phyloP scores from a whole-genome alignment of 2,797 vertebrate species.

The Alauda arvensis region DNA sequence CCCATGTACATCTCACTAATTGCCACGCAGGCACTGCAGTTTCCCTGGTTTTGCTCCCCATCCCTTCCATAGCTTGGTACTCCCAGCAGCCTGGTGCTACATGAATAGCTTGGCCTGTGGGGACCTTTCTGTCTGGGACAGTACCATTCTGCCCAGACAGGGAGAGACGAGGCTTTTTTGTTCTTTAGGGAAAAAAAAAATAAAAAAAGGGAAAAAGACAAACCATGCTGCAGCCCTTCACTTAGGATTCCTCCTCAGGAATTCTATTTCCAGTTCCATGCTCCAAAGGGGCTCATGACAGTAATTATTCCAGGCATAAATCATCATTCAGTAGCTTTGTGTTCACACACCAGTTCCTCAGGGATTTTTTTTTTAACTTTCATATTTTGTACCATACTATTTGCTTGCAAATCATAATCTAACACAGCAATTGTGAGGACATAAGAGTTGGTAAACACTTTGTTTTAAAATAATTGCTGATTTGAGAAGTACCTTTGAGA shows the following conservation, averaged over 20 bases:
- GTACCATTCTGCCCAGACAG: conserved; percentile 75
- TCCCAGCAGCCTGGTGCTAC: conserved; percentile 24
- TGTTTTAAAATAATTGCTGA: conserved; percentile 5
- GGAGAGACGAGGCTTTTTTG: conserved; percentile 51
- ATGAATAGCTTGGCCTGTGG: conserved; percentile 58
- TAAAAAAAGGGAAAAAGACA: not conserved
- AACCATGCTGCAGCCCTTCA: not conserved
- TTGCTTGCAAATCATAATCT: conserved; percentile 9
- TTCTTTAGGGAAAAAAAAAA: not conserved
- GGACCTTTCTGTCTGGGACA: conserved; percentile 74
- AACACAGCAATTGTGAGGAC: not conserved
- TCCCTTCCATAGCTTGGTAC: not conserved
- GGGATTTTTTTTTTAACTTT: not conserved
- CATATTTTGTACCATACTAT: not conserved
- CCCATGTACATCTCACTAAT: not conserved
- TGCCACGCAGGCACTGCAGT: not conserved
- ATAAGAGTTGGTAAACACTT: not conserved
- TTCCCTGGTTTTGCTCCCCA: not conserved
- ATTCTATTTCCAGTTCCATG: conserved; percentile 58
- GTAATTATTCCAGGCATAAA: conserved; percentile 4
- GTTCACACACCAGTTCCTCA: not conserved
- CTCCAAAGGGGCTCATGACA: conserved; percentile 1
- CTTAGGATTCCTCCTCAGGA: conserved; percentile 1
- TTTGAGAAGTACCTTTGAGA: not conserved
- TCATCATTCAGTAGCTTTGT: not conserved